Conservation (phyloP, 2,888 invertebrate genomes). For the Sarcophaga variegata region DNA sequence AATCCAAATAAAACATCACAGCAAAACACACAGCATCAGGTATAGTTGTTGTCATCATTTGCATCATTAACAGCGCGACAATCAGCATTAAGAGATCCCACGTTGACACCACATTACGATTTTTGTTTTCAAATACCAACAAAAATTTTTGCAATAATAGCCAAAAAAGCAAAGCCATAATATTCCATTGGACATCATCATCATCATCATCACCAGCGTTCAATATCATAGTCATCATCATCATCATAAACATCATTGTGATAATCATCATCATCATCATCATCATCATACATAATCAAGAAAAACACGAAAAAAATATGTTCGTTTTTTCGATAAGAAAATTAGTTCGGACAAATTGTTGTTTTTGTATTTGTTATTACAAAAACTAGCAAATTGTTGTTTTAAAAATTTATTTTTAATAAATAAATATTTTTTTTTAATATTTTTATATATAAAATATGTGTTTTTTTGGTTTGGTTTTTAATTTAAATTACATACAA, state of each 20-base stretch:
- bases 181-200: slow-evolving; percentile 74
- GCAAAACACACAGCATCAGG: too few species aligned
- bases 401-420: slow-evolving; percentile 67
- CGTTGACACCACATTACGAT: slow-evolving; percentile 77
- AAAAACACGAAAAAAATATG: slow-evolving; percentile 83
- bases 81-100: slow-evolving; percentile 70
- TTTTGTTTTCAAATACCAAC: slow-evolving; percentile 27
- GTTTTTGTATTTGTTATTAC: slow-evolving; percentile 74
- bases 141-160: slow-evolving; percentile 78
- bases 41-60: slow-evolving; percentile 33
- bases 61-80: slow-evolving; percentile 12
- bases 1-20: slow-evolving; percentile 22
- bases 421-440: slow-evolving; percentile 27
- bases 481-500: slow-evolving; percentile 62
- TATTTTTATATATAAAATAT: slow-evolving; percentile 42
- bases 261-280: slow-evolving; percentile 82
- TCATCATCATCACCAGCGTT: slow-evolving; percentile 73
- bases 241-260: slow-evolving; percentile 81
- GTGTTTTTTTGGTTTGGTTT: slow-evolving; percentile 44
- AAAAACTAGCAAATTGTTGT: slow-evolving; percentile 72
- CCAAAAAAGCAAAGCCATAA: slow-evolving; percentile 72
- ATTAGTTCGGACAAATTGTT: slow-evolving; percentile 83
- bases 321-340: slow-evolving; percentile 83
- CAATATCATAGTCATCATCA: slow-evolving; percentile 75
- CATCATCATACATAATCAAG: slow-evolving; percentile 79